Base-by-base conservation (phyloP, 1,140 invertebrate species). In the Achroia grisella region DNA sequence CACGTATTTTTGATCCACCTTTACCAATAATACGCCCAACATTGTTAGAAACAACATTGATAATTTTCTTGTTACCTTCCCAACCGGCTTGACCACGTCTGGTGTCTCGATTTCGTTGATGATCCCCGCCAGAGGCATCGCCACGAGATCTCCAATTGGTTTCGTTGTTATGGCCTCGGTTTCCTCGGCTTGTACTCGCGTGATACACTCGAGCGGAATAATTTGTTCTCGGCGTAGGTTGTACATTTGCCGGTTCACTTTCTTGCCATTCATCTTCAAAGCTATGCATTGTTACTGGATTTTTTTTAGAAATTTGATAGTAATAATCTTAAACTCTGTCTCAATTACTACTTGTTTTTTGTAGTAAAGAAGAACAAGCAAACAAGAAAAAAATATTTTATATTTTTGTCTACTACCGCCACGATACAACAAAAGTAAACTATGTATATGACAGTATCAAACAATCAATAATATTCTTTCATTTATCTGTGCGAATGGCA, bases 1-100 rank as follows among this genome's bases (percentile, higher is more conserved):
- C 91, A 59, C 87, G 88, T n/a, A 95, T 94, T 73, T 93, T 93
- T 1, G 80, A 87, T 1, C 93, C 93, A 29, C 92, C 91, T 78
- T 87, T 90, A 0, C 93, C 94, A 52, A 87, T 86, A 12, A 87
- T 69, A 8, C 71, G 68, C 1, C 85, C 85, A 1, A 86, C 72
- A 56, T 71, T 80, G 33, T 61, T 32, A 9, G 75, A 73, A 4
- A 76, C 66, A 33, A 84, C 68, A 4, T 50, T 56, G 27, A 84
- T 79, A 31, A 69, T 45, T 54, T 78, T 77, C 46, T 64, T 68
- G 31, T 72, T 76, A 10, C 62, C 50, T 8, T 66, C 56, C 27
- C 52, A 47, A 5, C 47, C 42, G 35, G 47, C 45, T 15, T 50
- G 54, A 17, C 52, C 52, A 5, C 56, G 55, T 12, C 62, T 31